These are phyloP conservation scores for Theretra japonica DNA, from an alignment of 2,888 invertebrate genomes.

Conservation along the genomic window DNA sequence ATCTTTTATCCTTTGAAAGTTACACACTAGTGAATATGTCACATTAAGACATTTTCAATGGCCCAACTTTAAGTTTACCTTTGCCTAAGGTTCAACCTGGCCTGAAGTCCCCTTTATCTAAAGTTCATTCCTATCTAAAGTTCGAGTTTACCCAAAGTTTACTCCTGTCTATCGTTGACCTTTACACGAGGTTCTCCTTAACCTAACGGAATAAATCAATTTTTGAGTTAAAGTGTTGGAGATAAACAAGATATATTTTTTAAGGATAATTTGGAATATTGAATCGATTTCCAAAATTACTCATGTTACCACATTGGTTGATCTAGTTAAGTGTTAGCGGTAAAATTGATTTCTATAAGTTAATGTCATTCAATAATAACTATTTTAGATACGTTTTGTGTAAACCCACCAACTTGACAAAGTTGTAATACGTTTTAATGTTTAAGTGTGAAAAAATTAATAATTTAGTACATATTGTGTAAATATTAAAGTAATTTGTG, in stretches of 20 bases:
- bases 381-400: background rate
- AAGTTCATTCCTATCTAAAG: background rate
- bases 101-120: background rate
- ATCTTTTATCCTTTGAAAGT: background rate
- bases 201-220: too few species aligned
- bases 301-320: slow-evolving; percentile 44
- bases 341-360: slow-evolving; percentile 26
- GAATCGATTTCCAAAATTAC: slow-evolving; percentile 11
- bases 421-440: slow-evolving; percentile 20
- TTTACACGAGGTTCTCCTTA: too few species aligned
- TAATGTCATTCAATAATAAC: slow-evolving; percentile 11
- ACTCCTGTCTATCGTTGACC: background rate
- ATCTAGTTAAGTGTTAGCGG: slow-evolving; percentile 30
- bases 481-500: slow-evolving; percentile 29
- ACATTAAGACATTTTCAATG: background rate
- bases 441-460: slow-evolving; percentile 25
- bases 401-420: slow-evolving; percentile 27
- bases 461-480: slow-evolving; percentile 29
- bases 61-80: background rate
- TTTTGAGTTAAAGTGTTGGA: background rate
- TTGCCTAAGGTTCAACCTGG: background rate
- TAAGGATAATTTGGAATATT: slow-evolving; percentile 6
- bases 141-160: background rate
- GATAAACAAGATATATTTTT: background rate
- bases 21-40: background rate